A percentile compares a stretch with the other conserved stretches of the same genome.
Evolutionary conservation across 2,113 vertebrate species (phyloP).

Genomic region (Motacilla tschutschensis): DNA sequence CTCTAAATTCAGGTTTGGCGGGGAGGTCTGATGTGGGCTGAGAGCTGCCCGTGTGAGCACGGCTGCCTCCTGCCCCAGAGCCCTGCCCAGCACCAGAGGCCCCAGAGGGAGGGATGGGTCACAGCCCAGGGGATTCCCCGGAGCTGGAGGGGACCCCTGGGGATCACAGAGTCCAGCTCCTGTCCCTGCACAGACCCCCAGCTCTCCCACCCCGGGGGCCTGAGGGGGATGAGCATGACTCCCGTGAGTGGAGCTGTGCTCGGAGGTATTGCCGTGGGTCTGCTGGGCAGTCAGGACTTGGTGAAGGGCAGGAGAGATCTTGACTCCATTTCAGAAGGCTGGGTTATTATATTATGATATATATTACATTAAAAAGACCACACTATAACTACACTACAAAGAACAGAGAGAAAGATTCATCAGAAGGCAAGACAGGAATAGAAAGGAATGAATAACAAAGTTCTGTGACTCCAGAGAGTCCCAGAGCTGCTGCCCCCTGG

Average conservation of each 20-base stretch:
- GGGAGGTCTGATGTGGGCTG: fast-evolving
- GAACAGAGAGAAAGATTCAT: too few species aligned
- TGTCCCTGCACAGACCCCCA: neutral
- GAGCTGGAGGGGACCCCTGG: neutral
- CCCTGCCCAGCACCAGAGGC: neutral
- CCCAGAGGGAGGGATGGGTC: fast-evolving
- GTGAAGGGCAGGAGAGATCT: too few species aligned
- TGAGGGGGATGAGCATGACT: fast-evolving
- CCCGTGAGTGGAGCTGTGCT: fast-evolving
- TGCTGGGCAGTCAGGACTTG: too few species aligned
- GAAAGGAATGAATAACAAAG: too few species aligned
- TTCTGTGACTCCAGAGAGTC: too few species aligned
- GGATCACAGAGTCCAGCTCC: fast-evolving
- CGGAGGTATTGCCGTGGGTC: fast-evolving
- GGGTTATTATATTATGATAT: too few species aligned
- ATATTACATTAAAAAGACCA: too few species aligned
- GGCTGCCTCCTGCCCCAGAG: neutral
- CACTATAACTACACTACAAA: too few species aligned
- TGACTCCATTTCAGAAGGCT: too few species aligned
- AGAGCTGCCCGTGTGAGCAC: fast-evolving
- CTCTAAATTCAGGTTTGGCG: neutral
- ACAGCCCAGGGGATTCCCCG: fast-evolving
- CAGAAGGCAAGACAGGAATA: too few species aligned
- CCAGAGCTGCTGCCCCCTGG: too few species aligned
- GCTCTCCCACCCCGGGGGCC: fast-evolving